phyloP scores from a whole-genome alignment of 64 coral and sea anemone species.

The Stichodactyla mertensii region DNA sequence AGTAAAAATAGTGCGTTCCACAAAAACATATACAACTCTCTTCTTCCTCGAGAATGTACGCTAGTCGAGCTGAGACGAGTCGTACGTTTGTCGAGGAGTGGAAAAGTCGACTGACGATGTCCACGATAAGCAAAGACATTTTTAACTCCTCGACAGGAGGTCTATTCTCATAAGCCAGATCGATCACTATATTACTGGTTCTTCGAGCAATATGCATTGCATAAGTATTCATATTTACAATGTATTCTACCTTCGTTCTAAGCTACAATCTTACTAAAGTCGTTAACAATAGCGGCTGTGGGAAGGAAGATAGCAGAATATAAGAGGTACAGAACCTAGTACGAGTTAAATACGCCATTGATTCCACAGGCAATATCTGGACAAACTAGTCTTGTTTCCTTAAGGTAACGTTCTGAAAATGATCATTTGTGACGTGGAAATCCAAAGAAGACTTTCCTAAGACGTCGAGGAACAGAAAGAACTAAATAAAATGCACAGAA shows the following conservation, averaged over 20 bases:
- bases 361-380: slow-evolving; percentile 10
- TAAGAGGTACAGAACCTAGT: slow-evolving; percentile 20
- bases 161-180: background rate
- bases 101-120: background rate
- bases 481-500: background rate
- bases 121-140: background rate
- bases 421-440: no score
- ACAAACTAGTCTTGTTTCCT: background rate
- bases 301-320: slow-evolving; percentile 25
- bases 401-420: background rate
- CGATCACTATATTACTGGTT: slow-evolving; percentile 2
- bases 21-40: background rate
- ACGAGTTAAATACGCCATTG: background rate
- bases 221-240: slow-evolving; percentile 18
- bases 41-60: background rate
- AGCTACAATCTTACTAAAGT: slow-evolving; percentile 14
- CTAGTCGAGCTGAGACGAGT: background rate
- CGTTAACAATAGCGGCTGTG: slow-evolving; percentile 28
- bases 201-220: slow-evolving; percentile 2
- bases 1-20: background rate
- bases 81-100: background rate
- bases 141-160: background rate
- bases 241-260: background rate
- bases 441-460: background rate
- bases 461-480: background rate